Conservation (phyloP, 2,113 vertebrate genomes). For the Zosterops pallidus region DNA sequence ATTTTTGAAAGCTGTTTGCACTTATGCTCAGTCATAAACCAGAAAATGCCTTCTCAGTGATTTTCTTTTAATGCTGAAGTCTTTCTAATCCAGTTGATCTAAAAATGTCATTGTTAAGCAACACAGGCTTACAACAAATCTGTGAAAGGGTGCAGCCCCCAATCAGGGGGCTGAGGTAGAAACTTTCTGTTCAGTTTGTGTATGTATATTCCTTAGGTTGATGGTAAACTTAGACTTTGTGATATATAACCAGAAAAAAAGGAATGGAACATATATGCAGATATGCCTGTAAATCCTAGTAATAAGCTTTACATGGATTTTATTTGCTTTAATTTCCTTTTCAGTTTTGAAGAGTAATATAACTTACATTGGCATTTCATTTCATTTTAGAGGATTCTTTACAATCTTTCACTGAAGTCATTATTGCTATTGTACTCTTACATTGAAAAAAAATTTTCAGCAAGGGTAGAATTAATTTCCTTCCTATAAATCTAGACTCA, state of each 20-base stretch:
- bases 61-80: neutral
- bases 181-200: neutral
- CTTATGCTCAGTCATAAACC: neutral
- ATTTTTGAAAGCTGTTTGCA: neutral
- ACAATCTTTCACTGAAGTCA: neutral
- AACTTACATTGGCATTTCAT: neutral
- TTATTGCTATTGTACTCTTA: neutral
- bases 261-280: neutral
- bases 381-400: neutral
- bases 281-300: neutral
- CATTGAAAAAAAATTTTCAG: neutral
- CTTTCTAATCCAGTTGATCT: neutral
- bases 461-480: neutral
- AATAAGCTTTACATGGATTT: neutral
- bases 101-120: neutral
- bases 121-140: neutral
- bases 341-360: neutral
- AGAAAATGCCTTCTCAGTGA: neutral
- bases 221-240: neutral
- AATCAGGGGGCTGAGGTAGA: neutral
- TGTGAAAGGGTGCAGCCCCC: neutral
- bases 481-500: neutral
- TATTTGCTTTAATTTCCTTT: constrained; percentile 33
- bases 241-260: neutral
- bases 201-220: neutral